These are phyloP conservation scores for Phasianus colchicus DNA, from an alignment of 2,113 vertebrate species.

Conservation along the genomic window DNA sequence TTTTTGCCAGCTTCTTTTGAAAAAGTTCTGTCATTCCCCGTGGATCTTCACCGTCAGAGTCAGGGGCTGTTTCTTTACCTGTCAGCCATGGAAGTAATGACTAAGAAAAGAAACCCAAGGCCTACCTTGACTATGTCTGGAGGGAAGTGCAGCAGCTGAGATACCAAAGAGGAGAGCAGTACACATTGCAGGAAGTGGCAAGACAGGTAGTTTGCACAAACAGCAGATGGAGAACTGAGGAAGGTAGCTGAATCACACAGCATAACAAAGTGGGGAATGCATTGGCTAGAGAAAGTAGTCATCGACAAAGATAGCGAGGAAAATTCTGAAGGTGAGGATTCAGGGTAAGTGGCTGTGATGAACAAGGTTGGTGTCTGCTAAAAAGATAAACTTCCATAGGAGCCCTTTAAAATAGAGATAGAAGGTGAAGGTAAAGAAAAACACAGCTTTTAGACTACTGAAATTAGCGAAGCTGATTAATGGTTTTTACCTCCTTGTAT, in stretches of 20 bases:
- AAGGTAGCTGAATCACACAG: neutral
- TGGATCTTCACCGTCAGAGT: neutral
- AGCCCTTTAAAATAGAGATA: neutral
- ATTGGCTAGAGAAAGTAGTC: neutral
- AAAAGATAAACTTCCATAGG: neutral
- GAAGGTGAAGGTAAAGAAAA: neutral
- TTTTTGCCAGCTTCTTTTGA: neutral
- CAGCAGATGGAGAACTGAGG: neutral
- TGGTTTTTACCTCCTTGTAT: neutral
- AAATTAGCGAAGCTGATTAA: neutral
- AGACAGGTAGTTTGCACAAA: neutral
- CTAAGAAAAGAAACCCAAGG: neutral
- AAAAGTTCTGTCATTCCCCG: neutral
- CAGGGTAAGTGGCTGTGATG: neutral
- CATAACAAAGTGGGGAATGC: neutral
- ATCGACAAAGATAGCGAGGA: neutral
- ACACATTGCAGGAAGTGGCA: accelerated
- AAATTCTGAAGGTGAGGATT: neutral
- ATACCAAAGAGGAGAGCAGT: neutral
- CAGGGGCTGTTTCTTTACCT: neutral
- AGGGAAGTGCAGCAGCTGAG: neutral
- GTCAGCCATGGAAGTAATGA: neutral
- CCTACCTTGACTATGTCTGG: neutral
- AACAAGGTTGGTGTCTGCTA: neutral
- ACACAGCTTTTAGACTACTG: neutral